phyloP scores from a whole-genome alignment of 2,888 invertebrate species.

The Flexamia atlantica region DNA sequence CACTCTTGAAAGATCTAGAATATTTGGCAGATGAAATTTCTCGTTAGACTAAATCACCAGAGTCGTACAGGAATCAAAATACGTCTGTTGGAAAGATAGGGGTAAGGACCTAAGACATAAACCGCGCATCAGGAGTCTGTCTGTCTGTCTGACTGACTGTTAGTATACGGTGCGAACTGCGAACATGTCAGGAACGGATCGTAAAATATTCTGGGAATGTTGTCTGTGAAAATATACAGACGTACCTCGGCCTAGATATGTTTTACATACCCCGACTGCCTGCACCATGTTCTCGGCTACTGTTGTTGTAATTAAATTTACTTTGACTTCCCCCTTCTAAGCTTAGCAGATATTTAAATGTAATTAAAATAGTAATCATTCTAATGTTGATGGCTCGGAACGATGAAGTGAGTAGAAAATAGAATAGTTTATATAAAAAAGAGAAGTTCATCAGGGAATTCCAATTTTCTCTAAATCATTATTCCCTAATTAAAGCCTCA shows the following conservation, averaged over 20 bases:
- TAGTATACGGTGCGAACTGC: constrained; percentile 38
- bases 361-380: too few species aligned
- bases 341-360: too few species aligned
- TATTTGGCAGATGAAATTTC: constrained; percentile 18
- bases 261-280: not conserved
- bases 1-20: constrained; percentile 19
- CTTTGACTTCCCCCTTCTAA: too few species aligned
- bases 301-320: too few species aligned
- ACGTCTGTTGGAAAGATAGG: constrained; percentile 31
- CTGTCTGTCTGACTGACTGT: constrained; percentile 29
- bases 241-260: constrained; percentile 12
- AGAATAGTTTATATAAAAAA: too few species aligned
- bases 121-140: constrained; percentile 37
- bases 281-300: not conserved
- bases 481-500: too few species aligned
- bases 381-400: too few species aligned
- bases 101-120: constrained; percentile 40
- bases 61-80: constrained; percentile 34
- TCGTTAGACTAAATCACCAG: constrained; percentile 19
- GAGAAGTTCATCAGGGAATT: too few species aligned
- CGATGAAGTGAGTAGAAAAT: too few species aligned
- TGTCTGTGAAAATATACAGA: constrained; percentile 39
- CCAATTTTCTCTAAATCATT: too few species aligned
- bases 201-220: constrained; percentile 39
- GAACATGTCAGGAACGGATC: not conserved